Percentiles rank a stretch among this genome's conserved stretches.
These are phyloP conservation scores for Drosophila lutescens DNA, from an alignment of 2,888 invertebrate species.

Conservation along the genomic window DNA sequence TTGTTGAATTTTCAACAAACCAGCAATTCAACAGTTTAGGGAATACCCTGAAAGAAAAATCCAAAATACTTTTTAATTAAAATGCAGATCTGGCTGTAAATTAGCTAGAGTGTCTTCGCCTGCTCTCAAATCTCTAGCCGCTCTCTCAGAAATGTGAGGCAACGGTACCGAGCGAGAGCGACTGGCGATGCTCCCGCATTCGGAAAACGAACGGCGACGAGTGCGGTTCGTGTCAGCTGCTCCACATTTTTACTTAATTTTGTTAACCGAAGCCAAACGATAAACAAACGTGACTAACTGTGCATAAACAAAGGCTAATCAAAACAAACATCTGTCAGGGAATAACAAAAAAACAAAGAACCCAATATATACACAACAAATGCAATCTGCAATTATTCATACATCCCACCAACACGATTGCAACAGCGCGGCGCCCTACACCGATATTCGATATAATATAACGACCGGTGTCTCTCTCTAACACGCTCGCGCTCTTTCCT, in stretches of 20 bases:
- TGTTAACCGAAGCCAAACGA: slow-evolving; percentile 18
- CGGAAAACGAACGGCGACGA: slow-evolving; percentile 41
- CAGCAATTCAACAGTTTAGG: no score
- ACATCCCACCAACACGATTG: slow-evolving; percentile 25
- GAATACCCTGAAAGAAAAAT: no score
- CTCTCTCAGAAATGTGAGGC: slow-evolving; percentile 8
- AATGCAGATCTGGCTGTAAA: neutral
- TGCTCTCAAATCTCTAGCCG: slow-evolving; percentile 5
- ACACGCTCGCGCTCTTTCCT: slow-evolving; percentile 3
- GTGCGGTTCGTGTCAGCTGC: slow-evolving; percentile 50
- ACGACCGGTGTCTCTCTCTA: slow-evolving; percentile 31
- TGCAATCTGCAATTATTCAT: slow-evolving; percentile 39
- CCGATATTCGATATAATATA: slow-evolving; percentile 43
- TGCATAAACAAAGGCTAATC: slow-evolving; percentile 22
- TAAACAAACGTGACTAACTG: slow-evolving; percentile 48
- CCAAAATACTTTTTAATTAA: no score
- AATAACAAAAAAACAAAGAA: slow-evolving; percentile 25
- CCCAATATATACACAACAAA: slow-evolving; percentile 8
- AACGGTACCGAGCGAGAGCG: slow-evolving; percentile 11
- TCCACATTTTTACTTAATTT: slow-evolving; percentile 8
- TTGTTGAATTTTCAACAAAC: no score
- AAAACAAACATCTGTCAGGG: slow-evolving; percentile 50
- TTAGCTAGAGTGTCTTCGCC: neutral
- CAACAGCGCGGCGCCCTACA: slow-evolving; percentile 23
- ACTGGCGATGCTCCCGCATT: slow-evolving; percentile 45